These are phyloP conservation scores for Apamea monoglypha DNA, from an alignment of 2,888 invertebrate species.

Conservation along the genomic window DNA sequence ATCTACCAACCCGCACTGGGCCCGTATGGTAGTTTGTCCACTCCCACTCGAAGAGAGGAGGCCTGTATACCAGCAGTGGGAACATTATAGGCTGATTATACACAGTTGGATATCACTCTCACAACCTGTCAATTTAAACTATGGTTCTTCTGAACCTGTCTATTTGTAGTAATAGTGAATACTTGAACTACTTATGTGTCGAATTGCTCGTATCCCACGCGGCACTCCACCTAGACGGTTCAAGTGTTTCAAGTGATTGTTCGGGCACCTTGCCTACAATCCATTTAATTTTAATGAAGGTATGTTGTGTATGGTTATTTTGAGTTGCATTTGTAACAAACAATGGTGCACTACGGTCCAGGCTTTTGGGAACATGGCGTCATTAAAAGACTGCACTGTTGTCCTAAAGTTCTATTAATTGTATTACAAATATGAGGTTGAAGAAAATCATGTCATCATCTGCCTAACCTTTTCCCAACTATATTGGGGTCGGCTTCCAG, in stretches of 20 bases:
- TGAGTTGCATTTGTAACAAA: conserved; percentile 31
- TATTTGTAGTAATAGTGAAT: conserved; percentile 39
- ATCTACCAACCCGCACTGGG: neutral
- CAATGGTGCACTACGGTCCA: conserved; percentile 2
- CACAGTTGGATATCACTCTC: neutral
- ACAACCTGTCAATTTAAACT: neutral
- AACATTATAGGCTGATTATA: neutral
- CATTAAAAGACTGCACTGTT: neutral
- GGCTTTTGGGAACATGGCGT: neutral
- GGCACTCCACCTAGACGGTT: conserved; percentile 55
- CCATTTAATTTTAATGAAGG: conserved; percentile 60
- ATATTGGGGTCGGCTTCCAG: too few species aligned
- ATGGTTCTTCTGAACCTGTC: conserved; percentile 23
- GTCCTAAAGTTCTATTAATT: neutral
- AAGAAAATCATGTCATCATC: neutral
- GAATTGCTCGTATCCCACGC: conserved; percentile 70
- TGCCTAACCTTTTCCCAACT: too few species aligned
- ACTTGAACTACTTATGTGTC: conserved; percentile 67
- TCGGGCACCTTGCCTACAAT: conserved; percentile 58
- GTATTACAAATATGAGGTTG: too few species aligned
- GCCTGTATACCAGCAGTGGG: neutral
- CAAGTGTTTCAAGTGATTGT: conserved; percentile 67
- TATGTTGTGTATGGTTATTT: conserved; percentile 38
- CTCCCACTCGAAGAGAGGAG: neutral
- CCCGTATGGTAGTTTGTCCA: neutral